These are phyloP conservation scores for Leptopilina boulardi DNA, from an alignment of 1,140 invertebrate species.

Conservation along the genomic window DNA sequence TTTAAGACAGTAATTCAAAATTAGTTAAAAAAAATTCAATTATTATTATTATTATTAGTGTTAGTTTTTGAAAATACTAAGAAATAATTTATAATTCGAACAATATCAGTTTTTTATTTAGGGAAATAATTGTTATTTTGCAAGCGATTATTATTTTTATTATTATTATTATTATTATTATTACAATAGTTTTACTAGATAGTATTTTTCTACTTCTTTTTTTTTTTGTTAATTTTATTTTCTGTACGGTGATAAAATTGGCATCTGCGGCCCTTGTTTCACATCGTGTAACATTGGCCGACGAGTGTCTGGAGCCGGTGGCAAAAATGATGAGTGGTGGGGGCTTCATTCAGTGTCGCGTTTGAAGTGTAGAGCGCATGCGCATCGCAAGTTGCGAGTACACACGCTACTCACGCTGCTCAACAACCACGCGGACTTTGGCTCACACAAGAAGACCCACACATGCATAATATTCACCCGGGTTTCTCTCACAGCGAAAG, in stretches of 20 bases:
- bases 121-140: no score
- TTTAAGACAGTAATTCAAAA: no score
- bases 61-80: no score
- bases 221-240: not conserved
- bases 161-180: no score
- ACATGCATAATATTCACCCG: not conserved
- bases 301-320: slow-evolving; percentile 51
- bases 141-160: no score
- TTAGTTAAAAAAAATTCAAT: no score
- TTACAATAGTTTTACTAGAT: no score
- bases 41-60: no score
- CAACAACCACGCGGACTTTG: slow-evolving; percentile 59
- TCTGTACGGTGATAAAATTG: not conserved
- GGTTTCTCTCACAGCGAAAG: not conserved
- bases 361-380: slow-evolving; percentile 58
- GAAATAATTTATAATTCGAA: no score
- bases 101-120: no score
- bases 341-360: slow-evolving; percentile 72
- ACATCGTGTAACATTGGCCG: slow-evolving; percentile 55
- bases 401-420: slow-evolving; percentile 73
- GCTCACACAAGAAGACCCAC: slow-evolving; percentile 18
- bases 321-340: slow-evolving; percentile 50
- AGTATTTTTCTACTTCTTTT: not conserved
- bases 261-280: slow-evolving; percentile 43
- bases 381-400: slow-evolving; percentile 65